A percentile compares a stretch with the other conserved stretches of the same genome.
Conservation (phyloP, 2,888 invertebrate genomes). For the Drosophila subquinaria region DNA sequence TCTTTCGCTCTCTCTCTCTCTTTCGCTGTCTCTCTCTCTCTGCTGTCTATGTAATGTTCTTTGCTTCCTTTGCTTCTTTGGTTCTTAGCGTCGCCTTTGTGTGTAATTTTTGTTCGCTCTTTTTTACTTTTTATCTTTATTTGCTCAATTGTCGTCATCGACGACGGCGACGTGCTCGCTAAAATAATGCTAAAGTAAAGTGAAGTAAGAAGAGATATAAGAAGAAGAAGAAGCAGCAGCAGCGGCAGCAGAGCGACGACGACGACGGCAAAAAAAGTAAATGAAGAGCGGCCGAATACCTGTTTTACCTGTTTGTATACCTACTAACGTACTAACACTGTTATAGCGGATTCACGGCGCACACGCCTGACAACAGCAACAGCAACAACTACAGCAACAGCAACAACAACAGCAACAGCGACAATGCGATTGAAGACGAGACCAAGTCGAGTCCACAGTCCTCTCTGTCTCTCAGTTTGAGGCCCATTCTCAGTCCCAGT, state of each 20-base stretch:
- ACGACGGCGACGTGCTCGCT: constrained; percentile 65
- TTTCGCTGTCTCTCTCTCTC: background rate
- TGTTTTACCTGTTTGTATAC: constrained; percentile 85
- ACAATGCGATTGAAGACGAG: constrained; percentile 55
- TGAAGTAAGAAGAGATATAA: constrained; percentile 67
- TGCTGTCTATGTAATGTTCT: constrained; percentile 32
- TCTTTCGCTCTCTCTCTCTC: constrained; percentile 12
- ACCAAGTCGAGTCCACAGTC: constrained; percentile 24
- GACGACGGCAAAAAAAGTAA: constrained; percentile 51
- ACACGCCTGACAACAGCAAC: constrained; percentile 63
- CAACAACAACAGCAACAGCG: constrained; percentile 35
- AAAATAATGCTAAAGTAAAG: constrained; percentile 80
- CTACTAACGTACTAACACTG: constrained; percentile 86
- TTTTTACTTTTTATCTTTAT: constrained; percentile 69
- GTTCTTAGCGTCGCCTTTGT: constrained; percentile 30
- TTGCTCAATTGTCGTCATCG: constrained; percentile 78
- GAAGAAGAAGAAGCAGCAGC: constrained; percentile 40
- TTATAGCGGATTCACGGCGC: constrained; percentile 84
- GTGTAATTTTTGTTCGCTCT: constrained; percentile 28
- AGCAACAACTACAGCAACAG: constrained; percentile 35
- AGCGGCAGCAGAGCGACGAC: constrained; percentile 28
- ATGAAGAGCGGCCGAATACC: constrained; percentile 82
- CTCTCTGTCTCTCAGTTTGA: background rate
- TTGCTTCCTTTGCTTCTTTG: constrained; percentile 38
- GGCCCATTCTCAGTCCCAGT: constrained; percentile 1